phyloP scores from a whole-genome alignment of 1,140 invertebrate species.

The Lethocerus indicus region DNA sequence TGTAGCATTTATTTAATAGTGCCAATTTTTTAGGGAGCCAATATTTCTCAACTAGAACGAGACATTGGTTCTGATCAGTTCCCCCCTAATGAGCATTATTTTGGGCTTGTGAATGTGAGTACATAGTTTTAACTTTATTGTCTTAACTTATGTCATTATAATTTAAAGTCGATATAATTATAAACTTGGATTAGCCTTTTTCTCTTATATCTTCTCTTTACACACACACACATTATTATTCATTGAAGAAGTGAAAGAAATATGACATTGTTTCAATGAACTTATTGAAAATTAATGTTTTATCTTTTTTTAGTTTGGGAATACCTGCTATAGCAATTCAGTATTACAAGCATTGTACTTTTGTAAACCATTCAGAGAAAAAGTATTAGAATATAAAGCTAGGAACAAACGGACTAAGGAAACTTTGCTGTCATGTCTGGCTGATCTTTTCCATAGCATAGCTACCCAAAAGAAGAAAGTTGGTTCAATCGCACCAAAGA shows the following conservation, averaged over 20 bases:
- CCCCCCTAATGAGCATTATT: slow-evolving; percentile 95
- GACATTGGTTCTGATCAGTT: slow-evolving; percentile 96
- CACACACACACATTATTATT: no score
- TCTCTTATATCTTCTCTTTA: no score
- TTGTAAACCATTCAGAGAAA: slow-evolving; percentile 96
- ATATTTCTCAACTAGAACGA: slow-evolving; percentile 93
- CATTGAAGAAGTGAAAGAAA: no score
- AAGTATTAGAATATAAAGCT: slow-evolving; percentile 95
- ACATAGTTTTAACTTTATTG: slow-evolving; percentile 7
- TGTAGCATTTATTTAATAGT: no score
- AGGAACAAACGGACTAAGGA: slow-evolving; percentile 97
- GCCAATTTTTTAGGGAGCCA: slow-evolving; percentile 75
- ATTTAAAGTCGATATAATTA: not conserved
- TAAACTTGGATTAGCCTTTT: no score
- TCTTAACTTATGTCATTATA: not conserved
- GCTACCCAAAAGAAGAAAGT: slow-evolving; percentile 99
- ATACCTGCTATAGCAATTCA: slow-evolving; percentile 99
- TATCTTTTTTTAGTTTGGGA: slow-evolving; percentile 70
- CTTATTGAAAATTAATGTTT: slow-evolving; percentile 4
- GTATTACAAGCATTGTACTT: slow-evolving; percentile 99
- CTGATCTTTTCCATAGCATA: slow-evolving; percentile 97
- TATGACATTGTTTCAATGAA: not conserved
- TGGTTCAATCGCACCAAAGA: slow-evolving; percentile 97
- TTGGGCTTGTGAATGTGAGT: slow-evolving; percentile 95
- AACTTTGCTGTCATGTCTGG: slow-evolving; percentile 90